These are phyloP conservation scores for Pyrgus malvae DNA, from an alignment of 2,888 invertebrate species.

Conservation along the genomic window DNA sequence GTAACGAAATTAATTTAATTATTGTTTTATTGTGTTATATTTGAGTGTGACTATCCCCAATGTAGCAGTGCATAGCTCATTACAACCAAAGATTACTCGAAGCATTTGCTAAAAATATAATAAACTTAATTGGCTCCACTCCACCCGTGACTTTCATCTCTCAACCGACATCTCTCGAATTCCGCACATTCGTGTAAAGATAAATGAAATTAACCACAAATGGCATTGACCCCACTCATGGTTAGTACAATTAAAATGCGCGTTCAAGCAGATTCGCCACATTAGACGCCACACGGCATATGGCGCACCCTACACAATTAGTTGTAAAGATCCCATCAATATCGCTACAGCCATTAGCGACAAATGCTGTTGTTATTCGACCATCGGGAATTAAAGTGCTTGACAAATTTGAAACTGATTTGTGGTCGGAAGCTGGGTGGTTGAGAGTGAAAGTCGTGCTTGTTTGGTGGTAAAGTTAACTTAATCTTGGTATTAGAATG, in stretches of 20 bases:
- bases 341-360: conserved; percentile 38
- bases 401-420: conserved; percentile 21
- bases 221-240: conserved; percentile 14
- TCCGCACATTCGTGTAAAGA: not conserved
- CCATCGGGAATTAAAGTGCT: conserved; percentile 8
- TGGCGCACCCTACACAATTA: conserved; percentile 24
- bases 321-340: conserved; percentile 37
- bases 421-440: too few relatives aligned
- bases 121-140: too few relatives aligned
- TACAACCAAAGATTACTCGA: too few relatives aligned
- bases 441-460: too few relatives aligned
- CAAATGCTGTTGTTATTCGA: conserved; percentile 40
- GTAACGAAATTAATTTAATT: too few relatives aligned
- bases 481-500: too few relatives aligned
- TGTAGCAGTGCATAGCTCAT: too few relatives aligned
- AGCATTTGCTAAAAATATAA: too few relatives aligned
- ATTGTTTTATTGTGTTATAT: too few relatives aligned
- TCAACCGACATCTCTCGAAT: not conserved
- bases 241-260: conserved; percentile 22
- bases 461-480: too few relatives aligned
- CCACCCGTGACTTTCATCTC: too few relatives aligned
- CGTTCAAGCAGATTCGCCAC: conserved; percentile 34
- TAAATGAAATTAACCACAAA: conserved; percentile 12
- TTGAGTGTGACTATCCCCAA: too few relatives aligned
- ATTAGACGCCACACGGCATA: conserved; percentile 24